Conservation (phyloP, 2,888 invertebrate genomes). For the Drosophila anomelani region DNA sequence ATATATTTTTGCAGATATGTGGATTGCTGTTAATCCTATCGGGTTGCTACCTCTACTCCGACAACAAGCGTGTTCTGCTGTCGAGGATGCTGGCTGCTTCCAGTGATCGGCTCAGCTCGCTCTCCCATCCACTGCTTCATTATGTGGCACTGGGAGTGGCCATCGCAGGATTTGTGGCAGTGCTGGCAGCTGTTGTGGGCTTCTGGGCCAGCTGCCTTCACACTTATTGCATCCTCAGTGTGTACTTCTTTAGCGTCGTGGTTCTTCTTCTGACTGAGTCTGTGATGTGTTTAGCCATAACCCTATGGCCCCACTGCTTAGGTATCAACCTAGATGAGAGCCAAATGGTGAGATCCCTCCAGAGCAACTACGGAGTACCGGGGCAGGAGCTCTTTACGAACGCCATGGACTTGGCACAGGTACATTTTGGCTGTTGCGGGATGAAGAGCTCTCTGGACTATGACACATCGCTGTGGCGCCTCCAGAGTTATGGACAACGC, state of each 20-base stretch:
- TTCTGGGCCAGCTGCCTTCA: slow-evolving; percentile 93
- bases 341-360: slow-evolving; percentile 89
- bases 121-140: slow-evolving; percentile 91
- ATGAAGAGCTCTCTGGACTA: slow-evolving; percentile 92
- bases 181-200: slow-evolving; percentile 89
- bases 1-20: slow-evolving; percentile 87
- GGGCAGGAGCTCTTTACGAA: slow-evolving; percentile 90
- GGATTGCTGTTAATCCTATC: slow-evolving; percentile 89
- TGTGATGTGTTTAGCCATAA: slow-evolving; percentile 89
- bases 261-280: slow-evolving; percentile 89
- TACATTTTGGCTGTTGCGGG: slow-evolving; percentile 90
- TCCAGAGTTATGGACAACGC: slow-evolving; percentile 90
- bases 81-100: slow-evolving; percentile 89
- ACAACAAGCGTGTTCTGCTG: slow-evolving; percentile 89
- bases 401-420: slow-evolving; percentile 92
- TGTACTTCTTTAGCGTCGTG: slow-evolving; percentile 90
- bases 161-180: slow-evolving; percentile 89
- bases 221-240: slow-evolving; percentile 89
- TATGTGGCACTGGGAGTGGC: slow-evolving; percentile 90
- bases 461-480: slow-evolving; percentile 92
- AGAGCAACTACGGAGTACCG: slow-evolving; percentile 91
- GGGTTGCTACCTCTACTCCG: slow-evolving; percentile 90
- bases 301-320: slow-evolving; percentile 91
- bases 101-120: slow-evolving; percentile 85
- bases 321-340: slow-evolving; percentile 89